phyloP scores from a whole-genome alignment of 2,113 vertebrate species.

The Eclectus roratus region DNA sequence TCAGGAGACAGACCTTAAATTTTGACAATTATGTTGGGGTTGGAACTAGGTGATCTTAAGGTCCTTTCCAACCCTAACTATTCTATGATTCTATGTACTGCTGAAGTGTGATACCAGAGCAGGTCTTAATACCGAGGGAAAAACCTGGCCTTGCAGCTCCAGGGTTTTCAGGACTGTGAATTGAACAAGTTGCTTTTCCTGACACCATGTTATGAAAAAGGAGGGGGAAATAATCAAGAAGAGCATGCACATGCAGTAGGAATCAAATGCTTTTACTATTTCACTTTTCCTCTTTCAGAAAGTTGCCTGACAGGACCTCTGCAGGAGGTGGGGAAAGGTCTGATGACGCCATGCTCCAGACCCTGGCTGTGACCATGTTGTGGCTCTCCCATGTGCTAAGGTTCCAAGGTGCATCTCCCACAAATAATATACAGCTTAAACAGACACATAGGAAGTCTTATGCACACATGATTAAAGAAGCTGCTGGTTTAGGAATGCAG shows the following conservation, averaged over 20 bases:
- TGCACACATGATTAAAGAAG: fast-evolving
- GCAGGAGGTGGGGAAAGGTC: background rate
- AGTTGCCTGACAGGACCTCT: background rate
- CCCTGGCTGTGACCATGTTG: fast-evolving
- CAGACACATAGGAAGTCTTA: background rate
- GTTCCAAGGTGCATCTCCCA: background rate
- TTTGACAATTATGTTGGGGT: background rate
- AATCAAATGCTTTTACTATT: background rate
- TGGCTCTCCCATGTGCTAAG: background rate
- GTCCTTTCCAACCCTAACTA: background rate
- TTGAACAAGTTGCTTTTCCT: background rate
- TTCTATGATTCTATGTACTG: background rate
- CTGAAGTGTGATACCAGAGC: background rate
- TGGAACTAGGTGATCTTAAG: background rate
- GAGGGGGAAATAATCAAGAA: background rate
- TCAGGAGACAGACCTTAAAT: background rate
- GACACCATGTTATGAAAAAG: background rate
- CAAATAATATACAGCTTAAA: fast-evolving
- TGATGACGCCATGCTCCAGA: background rate
- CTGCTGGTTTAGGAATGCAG: fast-evolving
- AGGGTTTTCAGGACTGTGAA: background rate
- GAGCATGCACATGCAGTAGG: background rate
- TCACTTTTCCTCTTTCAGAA: background rate
- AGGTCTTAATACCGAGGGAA: background rate
- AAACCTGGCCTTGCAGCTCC: background rate